phyloP scores from a whole-genome alignment of 2,888 invertebrate species.

The Trissolcus brochymenae region DNA sequence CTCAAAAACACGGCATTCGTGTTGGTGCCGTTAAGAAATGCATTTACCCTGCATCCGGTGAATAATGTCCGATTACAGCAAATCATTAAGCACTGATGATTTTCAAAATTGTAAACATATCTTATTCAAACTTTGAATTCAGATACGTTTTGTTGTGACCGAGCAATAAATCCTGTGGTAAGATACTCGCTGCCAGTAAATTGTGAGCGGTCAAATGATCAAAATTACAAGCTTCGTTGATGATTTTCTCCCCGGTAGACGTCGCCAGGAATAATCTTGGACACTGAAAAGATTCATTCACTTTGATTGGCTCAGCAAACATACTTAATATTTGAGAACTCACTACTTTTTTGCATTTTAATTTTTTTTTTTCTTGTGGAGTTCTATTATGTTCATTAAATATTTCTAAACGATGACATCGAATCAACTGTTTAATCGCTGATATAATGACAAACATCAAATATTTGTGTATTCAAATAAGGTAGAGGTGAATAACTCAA shows the following conservation, averaged over 20 bases:
- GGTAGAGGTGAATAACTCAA: too few relatives aligned
- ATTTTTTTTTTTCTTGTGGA: too few relatives aligned
- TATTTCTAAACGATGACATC: not conserved
- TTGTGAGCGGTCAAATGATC: constrained; percentile 75
- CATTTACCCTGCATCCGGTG: constrained; percentile 16
- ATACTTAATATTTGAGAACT: constrained; percentile 43
- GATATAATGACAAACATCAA: not conserved
- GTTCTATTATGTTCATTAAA: not conserved
- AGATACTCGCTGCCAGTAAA: constrained; percentile 65
- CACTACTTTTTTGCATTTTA: too few relatives aligned
- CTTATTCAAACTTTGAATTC: constrained; percentile 58
- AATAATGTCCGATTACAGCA: constrained; percentile 34
- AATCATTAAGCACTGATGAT: constrained; percentile 56
- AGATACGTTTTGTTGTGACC: constrained; percentile 62
- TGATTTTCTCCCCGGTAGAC: constrained; percentile 70
- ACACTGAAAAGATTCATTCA: constrained; percentile 61
- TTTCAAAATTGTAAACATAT: constrained; percentile 53
- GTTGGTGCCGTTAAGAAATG: constrained; percentile 22
- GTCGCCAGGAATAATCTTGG: constrained; percentile 62
- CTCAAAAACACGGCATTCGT: constrained; percentile 10
- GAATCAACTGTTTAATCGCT: too few relatives aligned
- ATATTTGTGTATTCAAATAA: too few relatives aligned
- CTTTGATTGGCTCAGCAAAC: constrained; percentile 68
- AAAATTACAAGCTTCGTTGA: constrained; percentile 76
- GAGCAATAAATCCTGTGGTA: constrained; percentile 72